These are phyloP conservation scores for Limanda limanda DNA, from an alignment of 2,113 vertebrate genomes.

Conservation along the genomic window DNA sequence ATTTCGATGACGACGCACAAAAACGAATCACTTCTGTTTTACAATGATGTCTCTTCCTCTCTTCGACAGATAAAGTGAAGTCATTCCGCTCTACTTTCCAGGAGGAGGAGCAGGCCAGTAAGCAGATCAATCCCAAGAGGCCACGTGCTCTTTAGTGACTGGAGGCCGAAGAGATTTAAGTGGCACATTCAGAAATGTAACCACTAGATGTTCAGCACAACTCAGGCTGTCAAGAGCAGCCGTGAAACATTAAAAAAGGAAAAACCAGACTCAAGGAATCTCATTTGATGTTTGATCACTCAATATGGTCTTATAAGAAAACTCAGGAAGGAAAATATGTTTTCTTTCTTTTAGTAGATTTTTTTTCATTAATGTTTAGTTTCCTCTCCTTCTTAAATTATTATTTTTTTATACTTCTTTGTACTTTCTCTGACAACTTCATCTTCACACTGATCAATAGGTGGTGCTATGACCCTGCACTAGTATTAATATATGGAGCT, in stretches of 20 bases:
- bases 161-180: conserved; percentile 23
- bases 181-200: conserved; percentile 48
- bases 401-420: conserved; percentile 78
- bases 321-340: conserved; percentile 35
- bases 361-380: too few species aligned
- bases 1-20: background rate
- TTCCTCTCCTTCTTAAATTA: conserved; percentile 69
- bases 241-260: conserved; percentile 16
- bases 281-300: too few species aligned
- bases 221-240: background rate
- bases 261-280: conserved; percentile 49
- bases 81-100: conserved; percentile 95
- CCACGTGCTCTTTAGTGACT: conserved; percentile 91
- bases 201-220: conserved; percentile 53
- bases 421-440: conserved; percentile 45
- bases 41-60: background rate
- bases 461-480: too few species aligned
- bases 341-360: conserved; percentile 22
- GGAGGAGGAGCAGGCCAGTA: conserved; percentile 98
- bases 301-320: conserved; percentile 51
- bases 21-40: background rate
- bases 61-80: conserved; percentile 94
- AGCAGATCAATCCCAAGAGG: conserved; percentile 98
- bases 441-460: too few species aligned
- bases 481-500: too few species aligned